Evolutionary conservation across 1,140 invertebrate species (phyloP).

Genomic region (Oryzaephilus surinamensis): DNA sequence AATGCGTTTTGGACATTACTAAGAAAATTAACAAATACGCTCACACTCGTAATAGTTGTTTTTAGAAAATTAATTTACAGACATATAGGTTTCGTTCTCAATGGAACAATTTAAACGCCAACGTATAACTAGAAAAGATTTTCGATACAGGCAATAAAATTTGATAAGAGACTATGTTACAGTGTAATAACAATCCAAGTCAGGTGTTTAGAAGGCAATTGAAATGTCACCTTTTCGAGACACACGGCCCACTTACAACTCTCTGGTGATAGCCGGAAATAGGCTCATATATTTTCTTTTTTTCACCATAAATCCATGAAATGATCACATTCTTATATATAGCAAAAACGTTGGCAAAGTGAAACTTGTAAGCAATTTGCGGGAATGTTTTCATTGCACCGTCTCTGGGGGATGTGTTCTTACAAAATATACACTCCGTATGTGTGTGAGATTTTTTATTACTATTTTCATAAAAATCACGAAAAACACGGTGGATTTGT

Average conservation of each 20-base stretch:
- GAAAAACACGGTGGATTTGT: no score
- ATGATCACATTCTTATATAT: slow-evolving; percentile 14
- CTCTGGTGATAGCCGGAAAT: slow-evolving; percentile 5
- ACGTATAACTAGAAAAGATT: no score
- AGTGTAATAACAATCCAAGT: slow-evolving; percentile 6
- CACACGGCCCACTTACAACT: slow-evolving; percentile 5
- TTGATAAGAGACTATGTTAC: slow-evolving; percentile 1
- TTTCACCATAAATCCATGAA: slow-evolving; percentile 11
- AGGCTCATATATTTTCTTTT: slow-evolving; percentile 9
- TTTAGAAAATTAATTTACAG: no score
- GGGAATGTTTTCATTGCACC: slow-evolving; percentile 10
- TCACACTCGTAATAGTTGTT: no score
- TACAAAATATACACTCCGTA: background rate
- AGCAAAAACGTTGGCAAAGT: slow-evolving; percentile 11
- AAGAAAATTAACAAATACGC: no score
- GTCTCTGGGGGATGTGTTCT: slow-evolving; percentile 1
- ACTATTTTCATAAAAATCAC: no score
- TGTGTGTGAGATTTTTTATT: no score
- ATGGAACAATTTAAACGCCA: no score
- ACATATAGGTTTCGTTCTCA: no score
- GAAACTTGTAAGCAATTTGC: slow-evolving; percentile 12
- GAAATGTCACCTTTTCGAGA: slow-evolving; percentile 11
- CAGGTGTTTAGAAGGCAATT: slow-evolving; percentile 8
- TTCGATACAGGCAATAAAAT: no score
- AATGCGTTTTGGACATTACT: no score